phyloP scores from a whole-genome alignment of 2,797 vertebrate genomes.

The Scomberomorus guttatus region DNA sequence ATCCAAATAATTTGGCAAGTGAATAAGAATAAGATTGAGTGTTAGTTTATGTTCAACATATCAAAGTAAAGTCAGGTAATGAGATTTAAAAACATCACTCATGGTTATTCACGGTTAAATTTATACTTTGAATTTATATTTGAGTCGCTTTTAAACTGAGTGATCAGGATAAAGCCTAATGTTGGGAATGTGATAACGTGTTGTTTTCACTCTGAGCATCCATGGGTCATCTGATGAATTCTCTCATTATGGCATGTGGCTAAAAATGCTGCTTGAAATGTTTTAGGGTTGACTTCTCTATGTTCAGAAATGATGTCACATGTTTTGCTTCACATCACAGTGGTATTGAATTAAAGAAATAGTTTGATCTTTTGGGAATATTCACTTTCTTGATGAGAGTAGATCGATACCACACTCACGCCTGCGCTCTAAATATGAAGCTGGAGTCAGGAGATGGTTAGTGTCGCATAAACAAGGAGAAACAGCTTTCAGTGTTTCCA shows the following conservation, averaged over 20 bases:
- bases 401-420: background rate
- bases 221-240: constrained; percentile 72
- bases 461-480: background rate
- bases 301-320: constrained; percentile 24
- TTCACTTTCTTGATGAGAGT: background rate
- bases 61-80: constrained; percentile 28
- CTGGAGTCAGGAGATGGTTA: background rate
- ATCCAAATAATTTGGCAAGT: constrained; percentile 44
- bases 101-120: constrained; percentile 1
- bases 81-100: constrained; percentile 38
- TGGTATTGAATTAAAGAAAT: constrained; percentile 25
- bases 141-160: background rate
- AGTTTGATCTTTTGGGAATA: constrained; percentile 36
- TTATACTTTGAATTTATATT: background rate
- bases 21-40: constrained; percentile 26
- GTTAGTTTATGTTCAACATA: constrained; percentile 15
- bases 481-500: too few relatives aligned
- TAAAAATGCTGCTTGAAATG: constrained; percentile 42
- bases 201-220: constrained; percentile 50
- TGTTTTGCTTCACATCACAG: constrained; percentile 39
- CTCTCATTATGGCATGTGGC: constrained; percentile 45
- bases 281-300: constrained; percentile 15
- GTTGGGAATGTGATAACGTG: background rate
- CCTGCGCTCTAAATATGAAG: background rate
- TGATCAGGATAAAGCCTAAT: constrained; percentile 1